Conservation (phyloP, 2,888 invertebrate species). For the Drosophila emarginata region DNA sequence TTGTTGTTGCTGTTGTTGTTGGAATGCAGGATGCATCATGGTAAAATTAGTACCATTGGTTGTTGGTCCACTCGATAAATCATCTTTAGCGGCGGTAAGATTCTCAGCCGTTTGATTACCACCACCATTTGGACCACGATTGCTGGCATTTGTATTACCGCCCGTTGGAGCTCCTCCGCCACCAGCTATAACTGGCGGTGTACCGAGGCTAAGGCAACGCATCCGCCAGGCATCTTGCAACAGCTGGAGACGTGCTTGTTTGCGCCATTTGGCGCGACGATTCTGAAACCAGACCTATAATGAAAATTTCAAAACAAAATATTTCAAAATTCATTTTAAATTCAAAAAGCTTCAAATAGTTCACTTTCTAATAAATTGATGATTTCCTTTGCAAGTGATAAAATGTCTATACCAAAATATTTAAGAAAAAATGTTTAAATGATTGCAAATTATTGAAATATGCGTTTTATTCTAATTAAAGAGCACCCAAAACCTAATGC, state of each 20-base stretch:
- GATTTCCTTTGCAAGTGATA: too few species aligned
- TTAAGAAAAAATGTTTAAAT: too few species aligned
- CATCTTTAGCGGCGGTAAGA: slow-evolving; percentile 69
- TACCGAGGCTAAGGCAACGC: slow-evolving; percentile 90
- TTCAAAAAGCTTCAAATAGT: too few species aligned
- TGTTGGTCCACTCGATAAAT: slow-evolving; percentile 42
- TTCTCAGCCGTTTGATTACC: slow-evolving; percentile 78
- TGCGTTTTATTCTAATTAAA: too few species aligned
- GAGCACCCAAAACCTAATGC: too few species aligned
- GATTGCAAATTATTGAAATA: too few species aligned
- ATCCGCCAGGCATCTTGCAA: slow-evolving; percentile 95
- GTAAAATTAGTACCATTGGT: slow-evolving; percentile 71
- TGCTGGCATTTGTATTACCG: slow-evolving; percentile 11
- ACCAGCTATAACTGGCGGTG: slow-evolving; percentile 85
- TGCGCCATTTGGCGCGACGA: slow-evolving; percentile 94
- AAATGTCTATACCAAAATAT: too few species aligned
- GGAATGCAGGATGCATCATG: slow-evolving; percentile 82
- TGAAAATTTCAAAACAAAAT: background rate
- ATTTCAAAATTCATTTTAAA: too few species aligned
- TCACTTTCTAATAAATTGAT: too few species aligned
- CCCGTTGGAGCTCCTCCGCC: slow-evolving; percentile 44
- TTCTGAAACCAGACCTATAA: slow-evolving; percentile 95
- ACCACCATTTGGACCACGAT: slow-evolving; percentile 38
- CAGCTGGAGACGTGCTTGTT: slow-evolving; percentile 92
- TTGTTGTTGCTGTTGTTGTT: slow-evolving; percentile 61